phyloP scores from a whole-genome alignment of 2,113 vertebrate genomes.

The Crotalus viridis region DNA sequence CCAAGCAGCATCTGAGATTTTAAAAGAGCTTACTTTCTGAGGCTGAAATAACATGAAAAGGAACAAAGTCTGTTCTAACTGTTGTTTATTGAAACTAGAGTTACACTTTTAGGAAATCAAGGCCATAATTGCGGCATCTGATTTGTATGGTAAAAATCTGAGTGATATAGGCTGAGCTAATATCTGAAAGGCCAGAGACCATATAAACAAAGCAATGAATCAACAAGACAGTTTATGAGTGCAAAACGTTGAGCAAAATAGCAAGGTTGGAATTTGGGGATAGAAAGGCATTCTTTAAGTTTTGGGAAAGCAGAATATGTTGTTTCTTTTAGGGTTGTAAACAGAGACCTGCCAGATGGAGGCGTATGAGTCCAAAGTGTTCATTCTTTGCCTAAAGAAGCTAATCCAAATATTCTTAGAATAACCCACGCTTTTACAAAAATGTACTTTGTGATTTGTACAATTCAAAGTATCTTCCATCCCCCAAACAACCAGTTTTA shows the following conservation, averaged over 20 bases:
- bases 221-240: not conserved
- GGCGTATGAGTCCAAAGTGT: not conserved
- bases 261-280: not conserved
- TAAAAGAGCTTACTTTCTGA: not conserved
- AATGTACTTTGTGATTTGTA: not conserved
- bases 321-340: not conserved
- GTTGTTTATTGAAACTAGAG: not conserved
- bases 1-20: not conserved
- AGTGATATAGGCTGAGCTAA: not conserved
- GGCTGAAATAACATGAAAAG: not conserved
- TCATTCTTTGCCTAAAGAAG: not conserved
- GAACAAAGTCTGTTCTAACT: not conserved
- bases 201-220: not conserved
- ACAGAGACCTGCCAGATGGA: not conserved
- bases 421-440: not conserved
- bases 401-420: not conserved
- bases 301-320: not conserved
- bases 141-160: not conserved
- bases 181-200: not conserved
- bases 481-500: not conserved
- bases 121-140: not conserved
- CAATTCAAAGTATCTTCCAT: not conserved
- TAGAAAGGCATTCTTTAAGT: not conserved
- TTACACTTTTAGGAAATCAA: not conserved
- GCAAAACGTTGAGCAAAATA: not conserved